These are phyloP conservation scores for Aproaerema taeniolella DNA, from an alignment of 2,888 invertebrate species.

Conservation along the genomic window DNA sequence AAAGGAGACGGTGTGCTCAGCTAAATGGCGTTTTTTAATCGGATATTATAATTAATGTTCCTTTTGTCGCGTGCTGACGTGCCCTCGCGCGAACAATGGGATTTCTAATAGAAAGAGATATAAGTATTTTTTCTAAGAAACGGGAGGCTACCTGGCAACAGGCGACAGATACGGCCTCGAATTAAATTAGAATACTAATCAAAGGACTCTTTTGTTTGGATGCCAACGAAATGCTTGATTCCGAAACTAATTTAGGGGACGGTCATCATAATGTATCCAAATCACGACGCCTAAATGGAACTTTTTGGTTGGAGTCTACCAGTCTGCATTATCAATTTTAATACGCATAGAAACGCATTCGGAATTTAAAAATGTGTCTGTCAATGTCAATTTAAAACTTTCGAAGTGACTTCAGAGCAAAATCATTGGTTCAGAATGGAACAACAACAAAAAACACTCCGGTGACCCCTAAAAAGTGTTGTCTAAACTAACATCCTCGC, in stretches of 20 bases:
- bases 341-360: too few species aligned
- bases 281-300: conserved; percentile 1
- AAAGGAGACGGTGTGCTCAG: conserved; percentile 65
- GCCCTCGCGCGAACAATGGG: conserved; percentile 75
- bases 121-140: conserved; percentile 72
- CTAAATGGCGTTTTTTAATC: conserved; percentile 77
- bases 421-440: conserved; percentile 22
- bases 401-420: not conserved
- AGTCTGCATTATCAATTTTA: too few species aligned
- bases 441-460: conserved; percentile 34
- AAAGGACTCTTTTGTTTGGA: conserved; percentile 49
- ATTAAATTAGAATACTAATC: conserved; percentile 72
- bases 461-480: conserved; percentile 44
- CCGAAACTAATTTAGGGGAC: conserved; percentile 28
- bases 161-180: conserved; percentile 59
- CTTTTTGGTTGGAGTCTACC: not conserved
- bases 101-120: conserved; percentile 75
- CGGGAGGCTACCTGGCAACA: conserved; percentile 72
- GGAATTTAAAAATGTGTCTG: too few species aligned
- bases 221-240: conserved; percentile 24
- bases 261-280: conserved; percentile 7
- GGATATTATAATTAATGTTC: conserved; percentile 79
- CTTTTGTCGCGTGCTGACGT: conserved; percentile 77
- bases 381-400: not conserved
- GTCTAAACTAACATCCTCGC: conserved; percentile 44